Evolutionary conservation across 1,140 invertebrate species (phyloP).

Genomic region (Mizuhopecten yessoensis): DNA sequence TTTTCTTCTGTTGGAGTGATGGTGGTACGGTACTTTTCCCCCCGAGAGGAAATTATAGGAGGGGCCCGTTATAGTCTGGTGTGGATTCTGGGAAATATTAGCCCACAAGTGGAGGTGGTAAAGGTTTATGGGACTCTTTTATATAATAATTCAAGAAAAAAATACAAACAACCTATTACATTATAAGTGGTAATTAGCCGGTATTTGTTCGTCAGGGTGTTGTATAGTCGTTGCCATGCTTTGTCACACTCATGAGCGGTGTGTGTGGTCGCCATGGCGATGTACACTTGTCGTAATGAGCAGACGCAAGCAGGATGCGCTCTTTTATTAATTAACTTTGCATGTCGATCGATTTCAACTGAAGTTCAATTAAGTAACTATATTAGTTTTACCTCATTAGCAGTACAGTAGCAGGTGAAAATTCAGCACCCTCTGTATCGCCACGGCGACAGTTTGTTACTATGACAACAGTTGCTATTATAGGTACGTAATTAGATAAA

Average conservation of each 20-base stretch:
- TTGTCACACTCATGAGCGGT: neutral
- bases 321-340: conserved; percentile 28
- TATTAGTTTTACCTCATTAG: conserved; percentile 30
- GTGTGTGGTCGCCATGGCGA: conserved; percentile 23
- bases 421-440: conserved; percentile 1
- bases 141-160: neutral
- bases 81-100: neutral
- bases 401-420: neutral
- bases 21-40: neutral
- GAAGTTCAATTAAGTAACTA: conserved; percentile 14
- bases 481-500: too few relatives aligned
- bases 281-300: conserved; percentile 3
- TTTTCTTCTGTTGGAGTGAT: neutral
- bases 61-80: neutral
- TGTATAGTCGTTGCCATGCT: neutral
- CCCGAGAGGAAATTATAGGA: conserved; percentile 30
- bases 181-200: neutral
- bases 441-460: neutral
- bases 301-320: neutral
- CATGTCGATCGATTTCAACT: conserved; percentile 3
- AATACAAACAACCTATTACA: neutral
- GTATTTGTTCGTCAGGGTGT: neutral
- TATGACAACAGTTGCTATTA: neutral
- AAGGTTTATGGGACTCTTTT: neutral
- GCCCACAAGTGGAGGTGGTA: neutral